Conservation (phyloP, 2,113 vertebrate species). For the Platysternon megacephalum region DNA sequence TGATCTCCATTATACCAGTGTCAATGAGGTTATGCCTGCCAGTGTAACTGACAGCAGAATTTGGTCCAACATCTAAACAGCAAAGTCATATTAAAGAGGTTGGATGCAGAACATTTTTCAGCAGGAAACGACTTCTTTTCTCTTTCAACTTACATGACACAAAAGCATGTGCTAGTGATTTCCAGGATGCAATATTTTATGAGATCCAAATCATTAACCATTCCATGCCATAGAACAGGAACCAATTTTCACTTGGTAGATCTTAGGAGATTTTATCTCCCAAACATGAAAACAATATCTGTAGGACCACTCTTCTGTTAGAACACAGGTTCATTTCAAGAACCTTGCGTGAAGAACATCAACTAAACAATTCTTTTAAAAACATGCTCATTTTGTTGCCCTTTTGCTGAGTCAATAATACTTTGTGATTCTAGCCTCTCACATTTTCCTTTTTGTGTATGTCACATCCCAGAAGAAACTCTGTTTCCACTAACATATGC, state of each 20-base stretch:
- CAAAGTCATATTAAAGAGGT: background rate
- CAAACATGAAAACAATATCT: background rate
- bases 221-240: background rate
- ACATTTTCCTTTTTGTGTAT: background rate
- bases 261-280: background rate
- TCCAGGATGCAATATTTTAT: accelerated
- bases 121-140: accelerated
- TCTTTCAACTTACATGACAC: background rate
- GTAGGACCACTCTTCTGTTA: accelerated
- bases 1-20: accelerated
- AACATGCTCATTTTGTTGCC: background rate
- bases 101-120: background rate
- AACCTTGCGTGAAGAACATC: background rate
- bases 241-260: background rate
- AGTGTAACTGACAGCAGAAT: background rate
- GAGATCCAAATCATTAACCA: background rate
- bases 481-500: accelerated
- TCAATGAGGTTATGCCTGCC: background rate
- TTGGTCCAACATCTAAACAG: background rate
- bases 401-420: background rate
- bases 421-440: background rate
- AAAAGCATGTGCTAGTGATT: background rate
- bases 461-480: conserved; percentile 23
- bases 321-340: background rate
- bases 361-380: background rate